Evolutionary conservation across 1,140 invertebrate genomes (phyloP), one percentile per base, ranked within the genome.

Genomic region (Tribolium castaneum): DNA sequence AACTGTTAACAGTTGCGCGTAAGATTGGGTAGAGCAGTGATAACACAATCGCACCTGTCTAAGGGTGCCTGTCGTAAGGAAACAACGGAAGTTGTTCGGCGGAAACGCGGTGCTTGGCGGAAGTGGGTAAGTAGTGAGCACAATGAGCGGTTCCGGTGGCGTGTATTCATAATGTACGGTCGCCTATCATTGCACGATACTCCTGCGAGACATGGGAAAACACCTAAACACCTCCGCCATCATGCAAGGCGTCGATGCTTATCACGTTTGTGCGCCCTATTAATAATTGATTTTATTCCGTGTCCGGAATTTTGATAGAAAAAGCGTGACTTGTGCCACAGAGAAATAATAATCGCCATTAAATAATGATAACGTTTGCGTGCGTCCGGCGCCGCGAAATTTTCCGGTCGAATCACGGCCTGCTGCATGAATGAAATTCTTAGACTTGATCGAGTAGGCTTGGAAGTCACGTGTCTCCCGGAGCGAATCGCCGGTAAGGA

Each of bases 141-240:
- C 82, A 82, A 82, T 82, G 77, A 82, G 74, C 78, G 77, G 82
- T 82, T 82, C 82, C 82, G 82, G 82, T 82, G 75, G 80, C 82
- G 82, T 82, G 82, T 78, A 81, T 59, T 77, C 80, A 81, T 81
- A 81, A 76, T 77, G 80, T 75, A 81, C 80, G 51, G 73, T 72
- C 49, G 51, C 71, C 49, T 73, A 73, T 50, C 71, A 73, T 73
- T 51, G 71, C 71, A 73, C 71, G 71, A 73, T 73, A 73, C 71
- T 73, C 71, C 71, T 73, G 71, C 71, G 71, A 73, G 71, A 73
- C 71, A 73, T 73, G 71, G 71, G 71, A 73, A 73, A 73, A 73
- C 71, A 73, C 71, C 71, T 73, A 73, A 73, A 73, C 49, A 51
- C 71, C 52, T 73, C 54, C 52, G 52, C 12, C 30, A 73, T 54